Base-by-base conservation (phyloP, 2,797 vertebrate genomes). In the Eulemur coronatus region DNA sequence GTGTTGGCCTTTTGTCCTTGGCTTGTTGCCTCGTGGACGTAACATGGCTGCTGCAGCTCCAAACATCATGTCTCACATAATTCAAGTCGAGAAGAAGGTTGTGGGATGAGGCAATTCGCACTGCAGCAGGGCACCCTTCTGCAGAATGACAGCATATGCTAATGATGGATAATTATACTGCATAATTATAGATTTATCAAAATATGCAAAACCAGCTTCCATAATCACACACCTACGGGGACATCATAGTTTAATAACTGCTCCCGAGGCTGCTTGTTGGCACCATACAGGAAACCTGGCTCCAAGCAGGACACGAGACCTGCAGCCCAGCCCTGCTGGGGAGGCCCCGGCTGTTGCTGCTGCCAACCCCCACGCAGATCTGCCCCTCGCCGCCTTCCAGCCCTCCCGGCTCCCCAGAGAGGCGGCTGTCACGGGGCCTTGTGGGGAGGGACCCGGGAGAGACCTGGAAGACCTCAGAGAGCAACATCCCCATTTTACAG, bases 111-210 rank as follows among this genome's bases (percentile, higher is more conserved):
- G 15, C 87, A 93, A 65, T 72, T 92, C 46, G 2, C 63, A 87
- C 70, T 94, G 75, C 46, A 96, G 97, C 76, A 96, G 89, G 82
- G 90, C 17, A 46, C 28, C 63, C 13, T 81, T 95, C 24, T 33
- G 94, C 79, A 76, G 70, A 95, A 84, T 63, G 89, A 81, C 95
- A 97, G 90, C 90, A 26, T 75, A 92, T 3, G 0, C 50, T 97
- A 96, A 97, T 91, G 97, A 85, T 35, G 65, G 95, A 48, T 98
- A 97, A 98, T 98, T 97, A 84, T 0, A 0, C 41, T 79, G 85
- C 86, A 5, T 94, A 97, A 98, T 98, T 97, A 97, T 96, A 94
- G 96, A 97, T 88, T 91, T 89, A 97, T 96, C 96, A 95, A 97
- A 96, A 97, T 94, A 96, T 61, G 18, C 85, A 94, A 96, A 91